phyloP scores from a whole-genome alignment of 2,888 invertebrate species.

The Nyleta sp. region DNA sequence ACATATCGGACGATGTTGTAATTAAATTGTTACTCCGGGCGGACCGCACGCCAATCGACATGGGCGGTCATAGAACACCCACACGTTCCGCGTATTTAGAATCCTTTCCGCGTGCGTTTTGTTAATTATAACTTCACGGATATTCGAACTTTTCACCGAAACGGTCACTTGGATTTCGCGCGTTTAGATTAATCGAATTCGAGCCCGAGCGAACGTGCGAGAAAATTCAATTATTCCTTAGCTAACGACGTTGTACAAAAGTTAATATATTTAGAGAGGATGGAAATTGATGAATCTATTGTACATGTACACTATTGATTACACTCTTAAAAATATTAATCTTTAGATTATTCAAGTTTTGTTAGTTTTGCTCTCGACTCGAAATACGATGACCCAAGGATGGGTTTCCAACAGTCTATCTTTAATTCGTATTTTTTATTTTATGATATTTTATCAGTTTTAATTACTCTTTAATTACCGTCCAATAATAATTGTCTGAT shows the following conservation, averaged over 20 bases:
- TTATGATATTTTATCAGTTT: too few relatives aligned
- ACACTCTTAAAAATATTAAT: too few relatives aligned
- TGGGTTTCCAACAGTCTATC: too few relatives aligned
- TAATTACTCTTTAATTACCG: too few relatives aligned
- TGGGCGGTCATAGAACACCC: conserved; percentile 81
- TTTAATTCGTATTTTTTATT: too few relatives aligned
- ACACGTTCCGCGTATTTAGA: conserved; percentile 72
- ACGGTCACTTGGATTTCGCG: neutral
- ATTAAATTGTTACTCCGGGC: conserved; percentile 83
- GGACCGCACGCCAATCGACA: conserved; percentile 81
- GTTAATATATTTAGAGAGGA: neutral
- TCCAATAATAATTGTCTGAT: too few relatives aligned
- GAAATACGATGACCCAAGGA: too few relatives aligned
- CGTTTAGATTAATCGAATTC: conserved; percentile 4
- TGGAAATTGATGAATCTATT: too few relatives aligned
- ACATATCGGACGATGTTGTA: conserved; percentile 79
- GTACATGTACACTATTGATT: too few relatives aligned
- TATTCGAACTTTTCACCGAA: conserved; percentile 1
- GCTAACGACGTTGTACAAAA: neutral
- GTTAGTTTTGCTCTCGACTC: too few relatives aligned
- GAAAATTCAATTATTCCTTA: neutral
- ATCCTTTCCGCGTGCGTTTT: conserved; percentile 75
- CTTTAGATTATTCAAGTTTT: too few relatives aligned
- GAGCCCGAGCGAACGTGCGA: neutral
- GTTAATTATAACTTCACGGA: conserved; percentile 74